These are phyloP conservation scores for Oligia strigilis DNA, from an alignment of 2,888 invertebrate genomes.

Conservation along the genomic window DNA sequence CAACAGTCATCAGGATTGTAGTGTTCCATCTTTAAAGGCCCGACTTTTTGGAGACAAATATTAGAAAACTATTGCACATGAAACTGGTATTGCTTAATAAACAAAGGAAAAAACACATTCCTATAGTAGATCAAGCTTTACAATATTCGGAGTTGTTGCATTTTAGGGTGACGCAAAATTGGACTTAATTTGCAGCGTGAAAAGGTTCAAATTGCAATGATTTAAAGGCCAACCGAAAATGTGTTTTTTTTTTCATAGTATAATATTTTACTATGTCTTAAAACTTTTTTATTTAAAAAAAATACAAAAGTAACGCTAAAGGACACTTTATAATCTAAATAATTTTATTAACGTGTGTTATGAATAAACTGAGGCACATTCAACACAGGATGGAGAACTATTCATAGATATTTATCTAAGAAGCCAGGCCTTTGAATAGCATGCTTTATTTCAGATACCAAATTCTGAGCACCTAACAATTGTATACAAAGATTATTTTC, in stretches of 20 bases:
- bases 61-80: not conserved
- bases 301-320: not conserved
- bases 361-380: slow-evolving; percentile 4
- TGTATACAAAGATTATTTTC: slow-evolving; percentile 38
- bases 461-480: slow-evolving; percentile 58
- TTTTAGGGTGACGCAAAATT: slow-evolving; percentile 8
- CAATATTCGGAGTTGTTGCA: not conserved
- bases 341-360: not conserved
- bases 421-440: slow-evolving; percentile 32
- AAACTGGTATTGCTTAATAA: not conserved
- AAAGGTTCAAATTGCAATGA: not conserved
- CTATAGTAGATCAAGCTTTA: not conserved
- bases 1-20: slow-evolving; percentile 25
- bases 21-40: slow-evolving; percentile 27
- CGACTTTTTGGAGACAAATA: slow-evolving; percentile 27
- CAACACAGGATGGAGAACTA: not conserved
- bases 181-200: not conserved
- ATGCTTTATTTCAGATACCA: slow-evolving; percentile 25
- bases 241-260: not conserved
- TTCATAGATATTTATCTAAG: slow-evolving; percentile 6
- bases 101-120: not conserved
- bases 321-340: slow-evolving; percentile 5
- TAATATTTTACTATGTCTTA: not conserved
- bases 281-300: not conserved
- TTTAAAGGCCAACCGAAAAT: not conserved